phyloP scores from a whole-genome alignment of 2,113 vertebrate species.

The Chiloscyllium plagiosum region DNA sequence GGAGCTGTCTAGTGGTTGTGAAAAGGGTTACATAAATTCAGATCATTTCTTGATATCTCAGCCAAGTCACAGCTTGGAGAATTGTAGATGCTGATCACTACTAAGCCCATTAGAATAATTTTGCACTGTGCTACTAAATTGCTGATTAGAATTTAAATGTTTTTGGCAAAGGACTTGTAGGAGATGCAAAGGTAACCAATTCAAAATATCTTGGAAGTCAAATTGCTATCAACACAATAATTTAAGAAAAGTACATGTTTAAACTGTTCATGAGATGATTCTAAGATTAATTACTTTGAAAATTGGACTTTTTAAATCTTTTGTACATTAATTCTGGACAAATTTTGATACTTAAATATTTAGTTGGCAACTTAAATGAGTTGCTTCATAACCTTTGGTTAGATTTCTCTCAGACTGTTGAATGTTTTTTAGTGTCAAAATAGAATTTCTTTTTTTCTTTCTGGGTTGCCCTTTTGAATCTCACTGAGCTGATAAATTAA shows the following conservation, averaged over 20 bases:
- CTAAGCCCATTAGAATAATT: too few species aligned
- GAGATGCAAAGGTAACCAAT: neutral
- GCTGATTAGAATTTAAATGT: neutral
- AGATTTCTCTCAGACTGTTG: neutral
- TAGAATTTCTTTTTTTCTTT: too few species aligned
- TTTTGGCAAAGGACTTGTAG: neutral
- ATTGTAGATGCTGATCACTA: neutral
- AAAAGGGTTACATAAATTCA: too few species aligned
- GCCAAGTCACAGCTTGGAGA: neutral
- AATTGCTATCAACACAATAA: neutral
- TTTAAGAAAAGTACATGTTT: neutral
- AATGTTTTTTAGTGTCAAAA: too few species aligned
- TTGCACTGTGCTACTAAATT: neutral
- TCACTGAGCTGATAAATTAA: too few species aligned
- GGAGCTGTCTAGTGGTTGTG: too few species aligned
- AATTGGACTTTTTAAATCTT: neutral
- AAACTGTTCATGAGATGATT: neutral
- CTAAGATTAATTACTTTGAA: neutral
- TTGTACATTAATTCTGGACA: neutral
- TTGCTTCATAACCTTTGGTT: neutral
- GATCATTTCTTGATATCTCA: neutral
- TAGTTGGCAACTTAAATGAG: neutral
- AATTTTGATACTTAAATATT: neutral
- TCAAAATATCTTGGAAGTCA: neutral
- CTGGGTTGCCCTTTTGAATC: too few species aligned